Evolutionary conservation across 1,140 invertebrate genomes (phyloP), one percentile per base, ranked within the genome.

Genomic region (Augochlora pura): DNA sequence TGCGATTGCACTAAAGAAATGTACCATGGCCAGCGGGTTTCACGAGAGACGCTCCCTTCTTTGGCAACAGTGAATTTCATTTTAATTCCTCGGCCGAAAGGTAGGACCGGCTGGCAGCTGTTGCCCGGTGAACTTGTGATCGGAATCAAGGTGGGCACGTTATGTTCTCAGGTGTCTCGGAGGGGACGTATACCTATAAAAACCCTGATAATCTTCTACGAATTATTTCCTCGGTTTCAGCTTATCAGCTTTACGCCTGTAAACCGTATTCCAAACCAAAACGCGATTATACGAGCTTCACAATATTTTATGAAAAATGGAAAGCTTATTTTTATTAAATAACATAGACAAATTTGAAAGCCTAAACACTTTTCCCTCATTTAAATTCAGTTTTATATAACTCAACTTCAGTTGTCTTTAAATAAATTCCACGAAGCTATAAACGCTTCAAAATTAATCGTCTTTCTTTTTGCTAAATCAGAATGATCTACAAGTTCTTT

Each of bases 11-110:
- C 73, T 79, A 83, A 84, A 90, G 78, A 91, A 90, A 90, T 91
- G 81, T 91, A 90, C 89, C 91, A 91, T 90, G 90, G 89, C 76
- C 90, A 83, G 76, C 89, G 72, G 82, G 90, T 91, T 91, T 91
- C 70, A 75, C 70, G 83, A 88, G 85, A 78, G 83, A 80, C 85
- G 86, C 84, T 88, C 88, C 88, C 88, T 88, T 89, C 81, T 86
- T 88, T 78, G 82, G 85, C 74, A 80, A 83, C 80, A 74, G 82
- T 46, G 60, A 70, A 74, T 87, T 82, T 89, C 80, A 82, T 87
- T 90, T 90, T 86, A 87, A 90, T 90, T 90, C 81, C 82, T 74
- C 82, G 75, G 0, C 67, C 82, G 79, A 86, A 87, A 85, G 86
- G 74, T 73, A 81, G 72, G 74, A 69, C 38, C 74, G 84, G 42